A percentile compares a stretch with the other conserved stretches of the same genome.
These are phyloP conservation scores for Cyrtonyx montezumae DNA, from an alignment of 2,113 vertebrate genomes.

Conservation along the genomic window DNA sequence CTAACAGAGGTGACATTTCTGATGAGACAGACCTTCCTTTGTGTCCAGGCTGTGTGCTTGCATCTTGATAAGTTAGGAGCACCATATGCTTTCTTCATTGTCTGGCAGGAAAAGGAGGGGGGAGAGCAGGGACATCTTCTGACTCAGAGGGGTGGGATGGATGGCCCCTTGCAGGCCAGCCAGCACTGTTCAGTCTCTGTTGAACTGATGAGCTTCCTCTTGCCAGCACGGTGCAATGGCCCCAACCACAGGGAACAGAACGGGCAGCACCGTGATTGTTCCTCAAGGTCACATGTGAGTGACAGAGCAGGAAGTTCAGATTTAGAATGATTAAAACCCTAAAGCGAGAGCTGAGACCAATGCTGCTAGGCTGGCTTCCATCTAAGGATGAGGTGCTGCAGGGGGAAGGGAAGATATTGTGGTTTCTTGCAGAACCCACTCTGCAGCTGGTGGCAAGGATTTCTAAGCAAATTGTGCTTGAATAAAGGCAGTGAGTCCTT, in stretches of 20 bases:
- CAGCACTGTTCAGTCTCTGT: not conserved
- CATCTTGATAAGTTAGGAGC: not conserved
- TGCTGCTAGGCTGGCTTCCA: not conserved
- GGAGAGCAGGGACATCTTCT: not conserved
- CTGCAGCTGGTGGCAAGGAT: not conserved
- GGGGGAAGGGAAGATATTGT: not conserved
- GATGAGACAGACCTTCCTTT: conserved; percentile 42
- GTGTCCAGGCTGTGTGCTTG: conserved; percentile 10
- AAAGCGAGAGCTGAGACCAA: not conserved
- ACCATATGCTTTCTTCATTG: fast-evolving
- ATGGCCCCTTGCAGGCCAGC: not conserved
- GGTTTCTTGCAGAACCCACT: not conserved
- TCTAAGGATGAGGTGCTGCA: not conserved
- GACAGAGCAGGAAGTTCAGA: not conserved
- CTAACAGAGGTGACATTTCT: conserved; percentile 35
- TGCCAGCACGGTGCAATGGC: not conserved
- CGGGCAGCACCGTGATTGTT: not conserved
- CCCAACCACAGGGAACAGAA: not conserved
- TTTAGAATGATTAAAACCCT: not conserved
- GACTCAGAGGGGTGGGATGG: fast-evolving
- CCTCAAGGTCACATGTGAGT: not conserved
- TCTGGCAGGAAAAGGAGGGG: conserved; percentile 2
- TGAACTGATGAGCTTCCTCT: not conserved
- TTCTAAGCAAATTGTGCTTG: not conserved
- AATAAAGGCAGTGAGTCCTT: not conserved